A percentile compares a stretch with the other conserved stretches of the same genome.
These are phyloP conservation scores for Cardiocondyla obscurior DNA, from an alignment of 1,140 invertebrate species.

Conservation along the genomic window DNA sequence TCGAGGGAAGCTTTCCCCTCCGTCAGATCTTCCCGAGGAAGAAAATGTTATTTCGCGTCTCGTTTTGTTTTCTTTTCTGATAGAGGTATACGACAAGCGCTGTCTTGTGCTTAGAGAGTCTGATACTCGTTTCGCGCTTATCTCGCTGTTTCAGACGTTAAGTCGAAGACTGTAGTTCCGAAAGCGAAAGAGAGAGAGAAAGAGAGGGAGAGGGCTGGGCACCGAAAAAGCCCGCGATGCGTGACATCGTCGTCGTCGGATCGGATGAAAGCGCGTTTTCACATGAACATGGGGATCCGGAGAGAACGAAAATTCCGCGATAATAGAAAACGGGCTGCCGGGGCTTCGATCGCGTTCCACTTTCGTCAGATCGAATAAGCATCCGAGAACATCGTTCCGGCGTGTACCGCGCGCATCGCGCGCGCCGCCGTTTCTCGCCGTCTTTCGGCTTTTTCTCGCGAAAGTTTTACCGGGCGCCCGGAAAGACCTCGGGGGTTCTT, in stretches of 20 bases:
- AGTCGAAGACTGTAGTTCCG: neutral
- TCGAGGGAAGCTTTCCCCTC: neutral
- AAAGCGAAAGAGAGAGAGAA: no score
- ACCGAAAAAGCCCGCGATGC: neutral
- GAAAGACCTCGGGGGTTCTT: neutral
- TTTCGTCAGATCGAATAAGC: neutral
- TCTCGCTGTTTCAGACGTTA: neutral
- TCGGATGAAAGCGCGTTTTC: neutral
- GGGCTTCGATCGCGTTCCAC: neutral
- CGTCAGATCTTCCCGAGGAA: slow-evolving; percentile 28
- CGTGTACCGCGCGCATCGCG: neutral
- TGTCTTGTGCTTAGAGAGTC: neutral
- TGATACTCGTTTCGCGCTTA: slow-evolving; percentile 1
- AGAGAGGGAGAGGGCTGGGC: no score
- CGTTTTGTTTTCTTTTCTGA: slow-evolving; percentile 29
- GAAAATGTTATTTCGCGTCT: slow-evolving; percentile 43
- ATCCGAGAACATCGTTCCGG: neutral
- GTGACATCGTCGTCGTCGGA: neutral
- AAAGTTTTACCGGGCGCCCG: neutral
- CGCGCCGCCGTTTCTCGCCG: neutral
- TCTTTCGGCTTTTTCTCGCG: slow-evolving; percentile 4
- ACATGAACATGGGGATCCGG: neutral
- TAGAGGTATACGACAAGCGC: slow-evolving; percentile 22
- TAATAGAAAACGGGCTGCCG: neutral
- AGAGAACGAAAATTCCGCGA: neutral